phyloP scores from a whole-genome alignment of 2,113 vertebrate species.

The Mustela lutreola region DNA sequence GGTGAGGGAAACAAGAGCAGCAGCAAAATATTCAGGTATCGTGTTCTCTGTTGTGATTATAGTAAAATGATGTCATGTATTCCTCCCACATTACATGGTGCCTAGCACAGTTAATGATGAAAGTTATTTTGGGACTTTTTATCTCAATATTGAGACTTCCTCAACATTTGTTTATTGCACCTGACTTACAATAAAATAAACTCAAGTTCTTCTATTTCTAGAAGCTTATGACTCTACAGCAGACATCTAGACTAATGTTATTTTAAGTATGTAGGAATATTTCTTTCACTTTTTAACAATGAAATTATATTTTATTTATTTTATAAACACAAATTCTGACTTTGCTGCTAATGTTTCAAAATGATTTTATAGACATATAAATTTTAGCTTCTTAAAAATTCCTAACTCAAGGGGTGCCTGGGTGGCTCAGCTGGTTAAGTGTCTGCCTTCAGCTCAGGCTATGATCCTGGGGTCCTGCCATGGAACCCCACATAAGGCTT shows the following conservation, averaged over 20 bases:
- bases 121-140: conserved; percentile 34
- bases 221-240: not conserved
- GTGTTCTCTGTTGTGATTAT: not conserved
- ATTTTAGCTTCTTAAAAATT: conserved; percentile 16
- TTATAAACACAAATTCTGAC: not conserved
- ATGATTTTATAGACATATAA: not conserved
- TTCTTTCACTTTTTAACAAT: conserved; percentile 32
- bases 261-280: not conserved
- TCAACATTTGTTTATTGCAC: not conserved
- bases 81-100: not conserved
- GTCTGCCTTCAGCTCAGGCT: too few relatives aligned
- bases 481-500: too few relatives aligned
- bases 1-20: not conserved
- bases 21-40: not conserved
- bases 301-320: not conserved
- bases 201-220: not conserved
- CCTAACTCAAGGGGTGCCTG: not conserved
- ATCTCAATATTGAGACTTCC: not conserved
- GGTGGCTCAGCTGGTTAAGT: too few relatives aligned
- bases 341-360: not conserved
- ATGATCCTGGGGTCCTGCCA: too few relatives aligned
- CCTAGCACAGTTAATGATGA: not conserved
- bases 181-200: not conserved
- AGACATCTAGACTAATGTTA: not conserved
- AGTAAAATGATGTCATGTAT: not conserved